phyloP scores from a whole-genome alignment of 2,888 invertebrate genomes.

The Gymnocheta viridis region DNA sequence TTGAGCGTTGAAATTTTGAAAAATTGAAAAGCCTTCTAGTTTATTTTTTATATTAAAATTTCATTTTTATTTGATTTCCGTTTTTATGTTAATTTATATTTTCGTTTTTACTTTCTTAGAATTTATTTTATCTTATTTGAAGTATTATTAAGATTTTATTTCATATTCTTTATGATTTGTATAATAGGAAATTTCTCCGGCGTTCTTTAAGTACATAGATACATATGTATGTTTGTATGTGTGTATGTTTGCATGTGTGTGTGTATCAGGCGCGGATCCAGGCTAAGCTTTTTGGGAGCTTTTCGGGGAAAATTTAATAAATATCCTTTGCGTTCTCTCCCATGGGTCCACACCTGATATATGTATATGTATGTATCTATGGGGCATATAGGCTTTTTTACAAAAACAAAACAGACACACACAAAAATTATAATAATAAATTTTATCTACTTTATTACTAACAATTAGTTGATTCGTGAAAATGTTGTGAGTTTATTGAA shows the following conservation, averaged over 20 bases:
- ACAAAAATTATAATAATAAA: constrained; percentile 2
- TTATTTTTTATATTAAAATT: constrained; percentile 60
- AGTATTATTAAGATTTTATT: constrained; percentile 20
- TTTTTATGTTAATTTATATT: neutral
- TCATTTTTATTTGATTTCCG: constrained; percentile 45
- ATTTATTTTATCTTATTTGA: constrained; percentile 23
- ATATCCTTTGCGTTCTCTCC: no score
- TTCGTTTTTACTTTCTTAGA: neutral
- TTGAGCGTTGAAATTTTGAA: neutral
- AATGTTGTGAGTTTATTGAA: constrained; percentile 24
- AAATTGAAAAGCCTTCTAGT: neutral
- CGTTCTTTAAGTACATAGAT: constrained; percentile 17
- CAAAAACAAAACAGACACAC: neutral
- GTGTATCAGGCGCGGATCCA: no score
- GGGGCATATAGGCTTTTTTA: neutral
- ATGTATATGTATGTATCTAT: neutral
- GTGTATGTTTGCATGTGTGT: neutral
- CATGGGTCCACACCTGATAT: no score
- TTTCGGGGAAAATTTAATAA: no score
- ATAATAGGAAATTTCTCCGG: constrained; percentile 39
- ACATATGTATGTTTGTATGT: neutral
- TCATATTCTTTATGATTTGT: constrained; percentile 33
- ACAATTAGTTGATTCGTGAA: constrained; percentile 20
- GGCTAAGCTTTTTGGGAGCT: no score
- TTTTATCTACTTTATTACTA: constrained; percentile 8